Conservation (phyloP, 2,797 vertebrate genomes). For the Gymnoscopelus microlampas region DNA sequence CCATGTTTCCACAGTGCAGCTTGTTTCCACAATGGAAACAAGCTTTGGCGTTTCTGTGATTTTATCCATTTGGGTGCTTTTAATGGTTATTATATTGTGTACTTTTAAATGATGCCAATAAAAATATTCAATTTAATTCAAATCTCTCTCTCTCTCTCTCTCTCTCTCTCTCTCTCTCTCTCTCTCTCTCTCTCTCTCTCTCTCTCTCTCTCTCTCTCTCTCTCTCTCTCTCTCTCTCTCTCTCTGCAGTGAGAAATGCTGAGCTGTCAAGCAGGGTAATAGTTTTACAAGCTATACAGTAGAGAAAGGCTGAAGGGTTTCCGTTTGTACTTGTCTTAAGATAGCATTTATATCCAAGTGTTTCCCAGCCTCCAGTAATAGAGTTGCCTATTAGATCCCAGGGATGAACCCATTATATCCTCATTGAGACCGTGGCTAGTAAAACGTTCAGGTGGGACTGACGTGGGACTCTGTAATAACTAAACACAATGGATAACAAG, state of each 20-base stretch:
- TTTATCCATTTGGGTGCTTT: too few species aligned
- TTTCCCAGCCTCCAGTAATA: background rate
- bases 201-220: background rate
- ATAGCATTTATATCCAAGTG: background rate
- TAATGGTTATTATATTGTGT: too few species aligned
- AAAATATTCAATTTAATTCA: too few species aligned
- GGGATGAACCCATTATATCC: background rate
- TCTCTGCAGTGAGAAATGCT: background rate
- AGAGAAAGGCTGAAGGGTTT: background rate
- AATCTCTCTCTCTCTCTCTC: too few species aligned
- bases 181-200: background rate
- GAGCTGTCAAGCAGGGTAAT: background rate
- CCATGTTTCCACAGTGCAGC: too few species aligned
- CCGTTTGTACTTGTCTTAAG: background rate
- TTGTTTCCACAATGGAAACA: too few species aligned
- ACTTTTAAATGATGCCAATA: too few species aligned
- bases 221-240: background rate
- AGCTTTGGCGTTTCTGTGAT: too few species aligned
- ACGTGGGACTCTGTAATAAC: too few species aligned
- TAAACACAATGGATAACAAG: too few species aligned
- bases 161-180: too few species aligned
- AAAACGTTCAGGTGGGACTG: too few species aligned
- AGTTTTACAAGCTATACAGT: conserved; percentile 2
- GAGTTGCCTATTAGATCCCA: background rate
- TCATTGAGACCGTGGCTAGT: background rate